Evolutionary conservation across 1,140 invertebrate genomes (phyloP).

Genomic region (Eupristina koningsbergeri): DNA sequence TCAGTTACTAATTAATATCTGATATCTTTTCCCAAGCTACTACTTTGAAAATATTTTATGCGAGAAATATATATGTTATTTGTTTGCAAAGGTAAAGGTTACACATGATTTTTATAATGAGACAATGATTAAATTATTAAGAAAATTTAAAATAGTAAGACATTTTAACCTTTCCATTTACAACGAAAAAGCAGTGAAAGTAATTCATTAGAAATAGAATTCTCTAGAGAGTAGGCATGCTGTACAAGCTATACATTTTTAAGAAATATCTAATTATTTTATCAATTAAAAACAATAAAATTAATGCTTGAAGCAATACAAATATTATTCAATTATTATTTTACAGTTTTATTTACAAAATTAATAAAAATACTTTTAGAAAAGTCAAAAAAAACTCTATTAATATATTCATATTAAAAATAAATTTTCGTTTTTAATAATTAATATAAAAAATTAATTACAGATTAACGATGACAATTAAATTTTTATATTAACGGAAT

Average conservation of each 20-base stretch:
- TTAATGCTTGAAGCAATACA: not conserved
- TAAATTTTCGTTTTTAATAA: not conserved
- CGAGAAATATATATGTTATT: not conserved
- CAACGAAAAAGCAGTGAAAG: constrained; percentile 26
- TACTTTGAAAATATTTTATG: constrained; percentile 7
- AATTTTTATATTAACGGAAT: not conserved
- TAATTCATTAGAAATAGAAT: constrained; percentile 2
- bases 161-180: constrained; percentile 4
- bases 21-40: not conserved
- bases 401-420: too few species aligned
- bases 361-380: not conserved
- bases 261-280: not conserved
- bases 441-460: not conserved
- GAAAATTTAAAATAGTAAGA: too few species aligned
- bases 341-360: not conserved
- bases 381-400: too few species aligned
- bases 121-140: too few species aligned
- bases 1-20: not conserved
- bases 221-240: not conserved
- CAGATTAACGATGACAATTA: not conserved
- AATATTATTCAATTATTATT: not conserved
- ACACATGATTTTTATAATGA: not conserved
- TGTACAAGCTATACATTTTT: not conserved
- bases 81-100: constrained; percentile 19
- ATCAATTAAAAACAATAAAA: not conserved